Percentiles rank a stretch among this genome's conserved stretches.
phyloP scores from a whole-genome alignment of 2,113 vertebrate species.

The Lamprotornis superbus region DNA sequence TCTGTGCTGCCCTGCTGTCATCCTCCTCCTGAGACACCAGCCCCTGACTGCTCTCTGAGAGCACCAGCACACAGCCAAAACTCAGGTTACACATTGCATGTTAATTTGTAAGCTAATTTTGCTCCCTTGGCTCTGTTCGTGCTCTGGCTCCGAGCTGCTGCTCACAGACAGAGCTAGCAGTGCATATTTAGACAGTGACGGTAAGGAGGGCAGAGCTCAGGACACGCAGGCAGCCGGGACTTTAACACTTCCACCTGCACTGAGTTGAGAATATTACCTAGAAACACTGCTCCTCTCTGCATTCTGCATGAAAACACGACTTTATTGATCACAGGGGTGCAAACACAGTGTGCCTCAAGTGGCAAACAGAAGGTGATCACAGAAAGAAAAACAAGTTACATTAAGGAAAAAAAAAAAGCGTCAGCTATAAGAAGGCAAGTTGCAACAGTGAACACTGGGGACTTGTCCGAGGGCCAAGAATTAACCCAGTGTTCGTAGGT shows the following conservation, averaged over 20 bases:
- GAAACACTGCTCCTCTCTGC: background rate
- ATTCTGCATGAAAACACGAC: background rate
- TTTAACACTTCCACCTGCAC: background rate
- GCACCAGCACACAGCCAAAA: background rate
- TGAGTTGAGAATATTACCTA: background rate
- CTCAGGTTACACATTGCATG: background rate
- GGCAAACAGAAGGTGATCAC: background rate
- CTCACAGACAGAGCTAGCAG: background rate
- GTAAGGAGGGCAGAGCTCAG: background rate
- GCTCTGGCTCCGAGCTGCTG: background rate
- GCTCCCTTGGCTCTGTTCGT: background rate
- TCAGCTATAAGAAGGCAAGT: conserved; percentile 21
- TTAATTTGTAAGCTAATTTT: conserved; percentile 34
- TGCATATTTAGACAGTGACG: background rate
- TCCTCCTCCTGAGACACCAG: background rate
- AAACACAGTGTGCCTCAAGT: background rate
- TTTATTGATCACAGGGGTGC: background rate
- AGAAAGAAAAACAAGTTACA: conserved; percentile 6
- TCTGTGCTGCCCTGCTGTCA: background rate
- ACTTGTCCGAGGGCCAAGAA: conserved; percentile 51
- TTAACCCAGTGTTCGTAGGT: background rate
- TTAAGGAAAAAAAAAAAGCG: background rate
- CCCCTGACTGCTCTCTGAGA: background rate
- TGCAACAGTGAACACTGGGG: conserved; percentile 25
- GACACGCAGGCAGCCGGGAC: background rate